A percentile compares a stretch with the other conserved stretches of the same genome.
phyloP scores from a whole-genome alignment of 2,797 vertebrate species.

The Periparus ater region DNA sequence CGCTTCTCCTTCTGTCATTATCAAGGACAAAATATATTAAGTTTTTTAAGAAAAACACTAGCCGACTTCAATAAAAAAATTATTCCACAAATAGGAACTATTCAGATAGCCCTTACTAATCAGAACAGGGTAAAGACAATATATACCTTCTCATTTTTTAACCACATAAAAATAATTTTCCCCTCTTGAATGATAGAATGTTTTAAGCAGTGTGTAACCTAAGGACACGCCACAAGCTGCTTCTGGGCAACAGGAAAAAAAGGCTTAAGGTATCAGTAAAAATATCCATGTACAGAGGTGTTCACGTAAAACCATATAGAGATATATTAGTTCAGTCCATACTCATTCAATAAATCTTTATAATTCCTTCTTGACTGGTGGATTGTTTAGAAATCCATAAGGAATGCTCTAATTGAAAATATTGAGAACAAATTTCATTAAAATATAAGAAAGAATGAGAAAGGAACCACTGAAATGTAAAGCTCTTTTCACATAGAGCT shows the following conservation, averaged over 20 bases:
- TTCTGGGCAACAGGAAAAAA: not conserved
- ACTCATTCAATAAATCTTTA: not conserved
- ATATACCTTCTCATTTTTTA: not conserved
- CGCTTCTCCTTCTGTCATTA: not conserved
- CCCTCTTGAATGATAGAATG: not conserved
- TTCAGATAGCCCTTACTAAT: not conserved
- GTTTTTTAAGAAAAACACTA: not conserved
- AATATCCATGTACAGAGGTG: accelerated
- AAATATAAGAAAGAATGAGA: not conserved
- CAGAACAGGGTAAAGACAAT: not conserved
- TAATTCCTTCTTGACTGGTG: not conserved
- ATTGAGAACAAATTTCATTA: not conserved
- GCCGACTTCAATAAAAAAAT: not conserved
- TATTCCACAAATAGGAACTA: not conserved
- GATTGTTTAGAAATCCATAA: not conserved
- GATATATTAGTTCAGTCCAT: accelerated
- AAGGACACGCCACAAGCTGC: not conserved
- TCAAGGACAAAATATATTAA: not conserved
- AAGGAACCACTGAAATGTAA: not conserved
- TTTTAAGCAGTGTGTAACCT: not conserved
- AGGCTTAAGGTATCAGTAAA: not conserved
- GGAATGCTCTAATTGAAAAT: not conserved
- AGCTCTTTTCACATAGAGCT: not conserved
- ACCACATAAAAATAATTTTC: not conserved
- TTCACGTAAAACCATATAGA: not conserved